Conservation (phyloP, 2,797 vertebrate genomes). For the Clarias pachynema region DNA sequence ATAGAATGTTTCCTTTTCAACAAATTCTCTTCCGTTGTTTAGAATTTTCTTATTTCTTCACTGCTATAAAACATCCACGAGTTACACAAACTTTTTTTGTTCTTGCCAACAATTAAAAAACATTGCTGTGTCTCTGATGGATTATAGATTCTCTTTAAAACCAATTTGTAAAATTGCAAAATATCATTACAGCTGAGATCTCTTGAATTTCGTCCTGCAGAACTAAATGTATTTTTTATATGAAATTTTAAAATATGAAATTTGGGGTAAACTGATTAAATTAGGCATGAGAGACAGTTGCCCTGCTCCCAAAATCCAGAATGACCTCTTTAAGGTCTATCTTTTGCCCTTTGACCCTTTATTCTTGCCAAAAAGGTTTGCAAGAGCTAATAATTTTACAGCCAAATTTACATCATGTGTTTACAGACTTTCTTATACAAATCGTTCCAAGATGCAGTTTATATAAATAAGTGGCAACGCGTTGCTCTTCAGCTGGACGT, state of each 20-base stretch:
- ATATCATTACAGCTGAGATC: no score
- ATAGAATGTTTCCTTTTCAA: no score
- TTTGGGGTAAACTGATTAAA: not conserved
- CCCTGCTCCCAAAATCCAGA: not conserved
- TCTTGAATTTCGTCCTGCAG: no score
- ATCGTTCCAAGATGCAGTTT: constrained; percentile 35
- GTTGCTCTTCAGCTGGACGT: constrained; percentile 20
- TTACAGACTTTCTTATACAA: constrained; percentile 34
- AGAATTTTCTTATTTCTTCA: no score
- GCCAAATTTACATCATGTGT: constrained; percentile 37
- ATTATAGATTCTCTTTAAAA: no score
- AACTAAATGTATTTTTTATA: no score
- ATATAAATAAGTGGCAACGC: constrained; percentile 48
- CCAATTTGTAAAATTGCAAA: no score
- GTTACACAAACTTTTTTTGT: no score
- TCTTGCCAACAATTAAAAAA: no score
- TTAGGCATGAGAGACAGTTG: not conserved
- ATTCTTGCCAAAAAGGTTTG: constrained; percentile 11
- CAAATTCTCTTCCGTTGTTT: no score
- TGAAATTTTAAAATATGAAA: not conserved
- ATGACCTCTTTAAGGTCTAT: not conserved
- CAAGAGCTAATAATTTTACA: constrained; percentile 29
- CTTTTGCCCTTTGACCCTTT: constrained; percentile 30
- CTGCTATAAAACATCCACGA: no score
- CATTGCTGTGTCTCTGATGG: no score